Conservation (phyloP, 2,888 invertebrate genomes). For the Dysmachus trigonus region DNA sequence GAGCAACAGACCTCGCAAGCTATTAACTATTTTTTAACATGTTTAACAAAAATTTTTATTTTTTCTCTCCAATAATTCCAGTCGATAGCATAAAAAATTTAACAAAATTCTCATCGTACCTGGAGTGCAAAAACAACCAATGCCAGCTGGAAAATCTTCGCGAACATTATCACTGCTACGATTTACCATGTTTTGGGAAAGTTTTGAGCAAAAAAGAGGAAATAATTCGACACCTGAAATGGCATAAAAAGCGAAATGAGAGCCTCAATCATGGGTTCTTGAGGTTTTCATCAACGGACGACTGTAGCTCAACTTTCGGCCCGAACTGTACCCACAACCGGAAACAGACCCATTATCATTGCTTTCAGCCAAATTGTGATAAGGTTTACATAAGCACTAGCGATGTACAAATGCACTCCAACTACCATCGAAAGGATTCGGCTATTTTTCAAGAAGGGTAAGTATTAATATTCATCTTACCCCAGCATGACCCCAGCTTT, state of each 20-base stretch:
- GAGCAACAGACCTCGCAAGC: too few species aligned
- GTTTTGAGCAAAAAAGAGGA: conserved; percentile 99
- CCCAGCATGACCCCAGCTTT: too few species aligned
- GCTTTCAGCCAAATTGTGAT: conserved; percentile 91
- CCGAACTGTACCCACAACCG: conserved; percentile 84
- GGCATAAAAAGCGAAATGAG: conserved; percentile 99
- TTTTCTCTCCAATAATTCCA: background rate
- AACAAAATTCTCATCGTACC: conserved; percentile 61
- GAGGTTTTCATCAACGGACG: conserved; percentile 93
- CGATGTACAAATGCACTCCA: conserved; percentile 99
- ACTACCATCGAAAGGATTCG: conserved; percentile 97
- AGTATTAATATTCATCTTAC: too few species aligned
- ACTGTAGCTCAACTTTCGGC: conserved; percentile 87
- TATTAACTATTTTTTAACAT: too few species aligned
- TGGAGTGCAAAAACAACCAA: conserved; percentile 62
- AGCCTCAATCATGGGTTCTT: conserved; percentile 86
- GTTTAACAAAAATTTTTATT: background rate
- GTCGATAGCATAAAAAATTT: conserved; percentile 59
- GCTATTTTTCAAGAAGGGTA: conserved; percentile 95
- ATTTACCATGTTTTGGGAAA: conserved; percentile 72
- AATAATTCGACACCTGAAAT: conserved; percentile 98
- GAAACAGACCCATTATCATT: conserved; percentile 78
- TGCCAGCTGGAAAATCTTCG: conserved; percentile 66
- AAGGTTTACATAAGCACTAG: conserved; percentile 98
- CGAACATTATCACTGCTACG: conserved; percentile 93